Evolutionary conservation across 2,797 vertebrate species (phyloP), one percentile per base, ranked within the genome.

Genomic region (Botia kubotai): DNA sequence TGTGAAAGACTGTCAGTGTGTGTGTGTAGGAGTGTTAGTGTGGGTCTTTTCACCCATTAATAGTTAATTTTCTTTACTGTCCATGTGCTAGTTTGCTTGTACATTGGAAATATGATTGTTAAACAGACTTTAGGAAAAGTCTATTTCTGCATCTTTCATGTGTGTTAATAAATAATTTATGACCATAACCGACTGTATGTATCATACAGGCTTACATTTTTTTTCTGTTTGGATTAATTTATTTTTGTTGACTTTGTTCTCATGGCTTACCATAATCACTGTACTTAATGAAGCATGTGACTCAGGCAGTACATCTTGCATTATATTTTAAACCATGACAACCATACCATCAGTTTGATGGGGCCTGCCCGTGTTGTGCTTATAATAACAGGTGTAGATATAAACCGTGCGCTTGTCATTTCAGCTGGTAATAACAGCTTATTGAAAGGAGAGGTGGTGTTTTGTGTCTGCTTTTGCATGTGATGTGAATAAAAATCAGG

Each of bases 381-480:
- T 85, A 67, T 89, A 88, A 91, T 88, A 87, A 85, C 75, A 66
- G 71, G 80, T 77, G 72, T 87, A 74, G 67, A 77, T 85, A 53
- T 86, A 73, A 78, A 85, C 63, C 62, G 48, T 80, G 77, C 39
- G 48, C 29, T 78, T 77, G 78, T 46, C 39, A 52, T 2, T 77
- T 77, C 70, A 66, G 80, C 46, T 72, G 53, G 60, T 90, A 88
- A 91, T 89, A 83, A 90, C 82, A 87, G 77, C 1, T 33, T 29
- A 85, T 39, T 0, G 46, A 69, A 79, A 83, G 72, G 36, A 33
- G 72, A 78, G 81, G 83, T 26, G n/a, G 46, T 66, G 68, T 77
- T 87, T 87, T 82, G 39, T 77, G 79, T 83, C 81, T 12, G 16
- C 75, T 72, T 71, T 87, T 55, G 1, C 80, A 70, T 5, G 48